Evolutionary conservation across 1,140 invertebrate genomes (phyloP), one percentile per base, ranked within the genome.

Genomic region (Euwallacea similis): DNA sequence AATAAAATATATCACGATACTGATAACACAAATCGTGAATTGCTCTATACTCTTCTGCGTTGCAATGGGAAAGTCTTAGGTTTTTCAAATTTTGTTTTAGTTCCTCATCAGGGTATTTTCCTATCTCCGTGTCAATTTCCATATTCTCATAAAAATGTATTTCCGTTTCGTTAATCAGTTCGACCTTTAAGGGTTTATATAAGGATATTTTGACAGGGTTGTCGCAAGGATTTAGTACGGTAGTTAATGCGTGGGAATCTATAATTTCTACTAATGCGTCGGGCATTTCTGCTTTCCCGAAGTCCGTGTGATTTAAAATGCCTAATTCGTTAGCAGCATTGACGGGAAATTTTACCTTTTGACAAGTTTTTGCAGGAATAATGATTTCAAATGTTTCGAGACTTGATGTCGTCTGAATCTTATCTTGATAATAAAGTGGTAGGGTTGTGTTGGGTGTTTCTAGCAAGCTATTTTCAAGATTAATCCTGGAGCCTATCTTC

Each of bases 1-100:
- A 50, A 42, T 71, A 64, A 47, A 75, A 75, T 15, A 72, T 74
- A 61, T 73, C 62, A n/a, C 63, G 44, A 42, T 66, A 75, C 64
- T 70, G 10, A 41, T 59, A 56, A 33, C 67, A 75, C 9, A 73
- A 21, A 44, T 71, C 66, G 13, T 9, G 42, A 11, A 73, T 62
- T n/a, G 53, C 15, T 42, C 61, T 42, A 70, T 73, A 66, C 71
- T 73, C 72, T 67, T 73, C 72, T 47, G 15, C 54, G 54, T 75
- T 75, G 15, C 46, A 71, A 64, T 75, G 74, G 42, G 66, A 13
- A 61, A 71, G 10, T 50, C 67, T 61, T 21, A 73, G 47, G 42
- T 65, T 66, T 59, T 68, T 74, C 10, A 67, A 47, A 47, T 73
- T 72, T 42, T 65, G 13, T 66, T 75, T 70, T 33, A 62, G 42